Percentiles rank a stretch among this genome's conserved stretches.
Evolutionary conservation across 1,140 invertebrate genomes (phyloP).

Genomic region (Zaprionus lachaisei): DNA sequence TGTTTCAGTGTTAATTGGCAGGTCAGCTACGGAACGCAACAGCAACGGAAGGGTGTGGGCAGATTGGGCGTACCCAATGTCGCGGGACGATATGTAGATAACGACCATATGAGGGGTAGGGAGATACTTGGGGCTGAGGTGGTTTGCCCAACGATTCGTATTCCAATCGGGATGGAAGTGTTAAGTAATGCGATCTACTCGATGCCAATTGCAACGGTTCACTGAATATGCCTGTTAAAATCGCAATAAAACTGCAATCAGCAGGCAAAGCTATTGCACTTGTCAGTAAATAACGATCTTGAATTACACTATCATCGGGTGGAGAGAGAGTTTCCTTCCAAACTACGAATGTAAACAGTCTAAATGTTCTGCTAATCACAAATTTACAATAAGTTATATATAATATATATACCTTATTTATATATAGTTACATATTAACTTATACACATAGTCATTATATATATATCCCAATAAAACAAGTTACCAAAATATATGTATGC

Average conservation of each 20-base stretch:
- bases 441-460: no score
- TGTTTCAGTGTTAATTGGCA: conserved; percentile 53
- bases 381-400: no score
- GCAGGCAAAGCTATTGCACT: neutral
- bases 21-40: conserved; percentile 15
- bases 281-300: neutral
- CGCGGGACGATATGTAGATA: conserved; percentile 37
- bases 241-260: neutral
- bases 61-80: neutral
- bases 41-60: neutral
- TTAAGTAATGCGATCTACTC: conserved; percentile 24
- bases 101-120: neutral
- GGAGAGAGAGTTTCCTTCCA: no score
- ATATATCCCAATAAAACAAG: no score
- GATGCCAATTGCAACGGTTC: conserved; percentile 24
- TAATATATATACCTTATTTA: no score
- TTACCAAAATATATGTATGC: no score
- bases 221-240: conserved; percentile 17
- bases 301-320: neutral
- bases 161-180: conserved; percentile 15
- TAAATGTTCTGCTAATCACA: no score
- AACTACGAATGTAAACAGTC: no score
- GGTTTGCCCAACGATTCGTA: neutral
- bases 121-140: neutral
- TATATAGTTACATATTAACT: no score